phyloP scores from a whole-genome alignment of 2,113 vertebrate species.

The Carettochelys insculpta region DNA sequence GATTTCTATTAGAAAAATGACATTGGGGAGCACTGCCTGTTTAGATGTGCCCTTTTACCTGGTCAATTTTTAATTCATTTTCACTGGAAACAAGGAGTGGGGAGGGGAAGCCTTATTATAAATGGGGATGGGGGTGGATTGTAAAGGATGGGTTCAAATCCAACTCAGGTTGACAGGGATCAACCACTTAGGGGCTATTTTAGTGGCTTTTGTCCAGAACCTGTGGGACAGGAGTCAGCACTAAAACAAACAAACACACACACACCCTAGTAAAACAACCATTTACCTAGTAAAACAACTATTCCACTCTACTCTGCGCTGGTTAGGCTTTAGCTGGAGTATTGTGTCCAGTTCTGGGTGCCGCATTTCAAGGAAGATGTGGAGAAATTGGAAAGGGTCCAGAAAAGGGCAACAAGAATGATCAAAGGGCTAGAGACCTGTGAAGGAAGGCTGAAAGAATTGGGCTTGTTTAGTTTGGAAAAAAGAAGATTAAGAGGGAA shows the following conservation, averaged over 20 bases:
- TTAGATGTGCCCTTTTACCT: not conserved
- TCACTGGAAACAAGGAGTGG: not conserved
- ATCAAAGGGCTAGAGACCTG: too few species aligned
- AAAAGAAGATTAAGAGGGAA: too few species aligned
- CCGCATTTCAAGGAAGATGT: too few species aligned
- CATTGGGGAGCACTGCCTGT: not conserved
- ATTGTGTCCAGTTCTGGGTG: too few species aligned
- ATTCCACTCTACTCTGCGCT: too few species aligned
- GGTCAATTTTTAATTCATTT: not conserved
- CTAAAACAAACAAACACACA: not conserved
- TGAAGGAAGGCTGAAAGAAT: too few species aligned
- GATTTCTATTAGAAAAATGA: not conserved
- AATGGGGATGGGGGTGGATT: not conserved
- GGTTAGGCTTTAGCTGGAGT: too few species aligned
- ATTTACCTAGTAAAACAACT: too few species aligned
- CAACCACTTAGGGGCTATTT: not conserved
- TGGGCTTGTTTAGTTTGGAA: too few species aligned
- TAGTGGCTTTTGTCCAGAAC: not conserved
- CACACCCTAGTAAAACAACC: not conserved
- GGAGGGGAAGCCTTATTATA: not conserved
- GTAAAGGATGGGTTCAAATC: not conserved
- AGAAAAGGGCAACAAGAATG: too few species aligned
- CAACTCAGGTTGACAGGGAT: not conserved
- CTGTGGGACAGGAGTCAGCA: not conserved
- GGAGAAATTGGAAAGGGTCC: too few species aligned